These are phyloP conservation scores for Stichopus horrens DNA, from an alignment of 53 echinoderm and acorn worm genomes.

Conservation along the genomic window DNA sequence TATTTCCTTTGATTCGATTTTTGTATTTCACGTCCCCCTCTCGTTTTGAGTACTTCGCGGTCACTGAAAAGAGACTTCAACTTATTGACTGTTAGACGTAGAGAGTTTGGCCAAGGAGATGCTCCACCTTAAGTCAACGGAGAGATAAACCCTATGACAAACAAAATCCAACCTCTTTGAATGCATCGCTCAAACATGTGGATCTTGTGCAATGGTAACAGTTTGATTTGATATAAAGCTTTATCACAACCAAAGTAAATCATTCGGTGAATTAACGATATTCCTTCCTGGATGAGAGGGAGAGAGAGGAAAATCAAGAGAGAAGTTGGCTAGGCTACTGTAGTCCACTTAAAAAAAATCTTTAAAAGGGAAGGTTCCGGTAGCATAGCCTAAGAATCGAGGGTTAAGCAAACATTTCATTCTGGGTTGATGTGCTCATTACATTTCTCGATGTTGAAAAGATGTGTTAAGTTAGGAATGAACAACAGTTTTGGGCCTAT, in stretches of 20 bases:
- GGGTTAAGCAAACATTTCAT: too few relatives aligned
- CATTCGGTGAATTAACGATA: too few relatives aligned
- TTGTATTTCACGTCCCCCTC: slow-evolving; percentile 19
- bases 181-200: not conserved
- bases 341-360: too few relatives aligned
- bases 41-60: slow-evolving; percentile 3
- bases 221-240: not conserved
- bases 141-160: slow-evolving; percentile 6
- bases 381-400: too few relatives aligned
- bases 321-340: too few relatives aligned
- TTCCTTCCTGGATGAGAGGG: too few relatives aligned
- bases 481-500: too few relatives aligned
- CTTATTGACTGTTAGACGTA: slow-evolving; percentile 20
- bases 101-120: slow-evolving; percentile 14
- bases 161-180: not conserved
- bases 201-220: not conserved
- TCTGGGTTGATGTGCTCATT: too few relatives aligned
- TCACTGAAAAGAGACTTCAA: slow-evolving; percentile 3
- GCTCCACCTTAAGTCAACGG: slow-evolving; percentile 41
- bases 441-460: too few relatives aligned
- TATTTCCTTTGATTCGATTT: not conserved
- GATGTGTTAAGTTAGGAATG: too few relatives aligned
- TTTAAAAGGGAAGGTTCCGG: too few relatives aligned
- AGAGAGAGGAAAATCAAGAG: too few relatives aligned
- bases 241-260: not conserved